Evolutionary conservation across 2,888 invertebrate species (phyloP), one percentile per base, ranked within the genome.

Genomic region (Halictus quadricinctus): DNA sequence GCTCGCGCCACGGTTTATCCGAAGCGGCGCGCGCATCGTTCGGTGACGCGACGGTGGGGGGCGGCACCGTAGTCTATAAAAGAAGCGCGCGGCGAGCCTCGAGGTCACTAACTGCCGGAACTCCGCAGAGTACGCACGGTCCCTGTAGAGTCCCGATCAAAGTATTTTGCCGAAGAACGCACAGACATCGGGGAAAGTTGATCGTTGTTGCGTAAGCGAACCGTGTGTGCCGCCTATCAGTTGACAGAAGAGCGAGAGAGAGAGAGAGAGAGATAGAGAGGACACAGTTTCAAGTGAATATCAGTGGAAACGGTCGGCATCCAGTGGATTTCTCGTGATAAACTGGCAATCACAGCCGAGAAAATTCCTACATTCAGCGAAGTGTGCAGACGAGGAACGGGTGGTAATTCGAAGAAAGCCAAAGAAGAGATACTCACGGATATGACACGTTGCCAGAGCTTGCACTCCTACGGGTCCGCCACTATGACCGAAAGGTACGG

Each of bases 301-400:
- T 43, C 78, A 43, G 66, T 79, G 73, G 54, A 80, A 80, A 36
- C 60, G 21, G 50, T 41, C 36, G 36, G 58, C 76, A 25, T 41
- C 58, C 21, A 58, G 88, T 86, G 83, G 5, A 13, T 18, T 75
- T 69, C 70, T 74, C 43, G 25, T 76, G 81, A 46, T 36, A 80
- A 58, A 21, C 83, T 48, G 84, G 70, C 74, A n/a, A 60, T 72
- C 13, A 66, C 78, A 79, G 29, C 48, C 74, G 66, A 70, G 73
- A 91, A 90, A 89, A 93, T 93, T 92, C 89, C 90, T 64, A 91
- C 91, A 78, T 92, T 90, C 88, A 91, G 90, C 88, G 91, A 93
- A 89, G 92, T 92, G 90, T 91, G 89, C 84, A 91, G 88, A 82
- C 76, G 88, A 83, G 79, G 74, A 64, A 74, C 83, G 6, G 73